A percentile compares a stretch with the other conserved stretches of the same genome.
phyloP scores from a whole-genome alignment of 23 tunicate genomes.

The Styela clava region DNA sequence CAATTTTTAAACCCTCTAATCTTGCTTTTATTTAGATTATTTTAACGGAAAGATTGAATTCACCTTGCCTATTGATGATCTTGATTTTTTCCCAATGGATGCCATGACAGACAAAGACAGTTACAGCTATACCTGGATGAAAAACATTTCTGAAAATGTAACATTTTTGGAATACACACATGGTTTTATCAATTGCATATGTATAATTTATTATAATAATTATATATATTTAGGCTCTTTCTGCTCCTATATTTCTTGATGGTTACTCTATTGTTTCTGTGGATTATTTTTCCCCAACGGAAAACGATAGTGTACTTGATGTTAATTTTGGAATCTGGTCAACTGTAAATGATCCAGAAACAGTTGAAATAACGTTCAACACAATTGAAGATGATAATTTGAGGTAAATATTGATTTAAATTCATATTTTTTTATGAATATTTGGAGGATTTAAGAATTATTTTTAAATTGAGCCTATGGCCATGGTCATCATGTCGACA shows the following conservation, averaged over 20 bases:
- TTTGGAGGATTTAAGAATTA: no score
- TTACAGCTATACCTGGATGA: neutral
- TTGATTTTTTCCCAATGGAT: neutral
- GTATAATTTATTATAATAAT: no score
- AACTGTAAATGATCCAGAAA: constrained; percentile 3
- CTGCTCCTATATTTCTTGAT: neutral
- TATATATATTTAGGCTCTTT: neutral
- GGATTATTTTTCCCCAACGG: neutral
- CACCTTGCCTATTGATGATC: neutral
- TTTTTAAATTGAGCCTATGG: no score
- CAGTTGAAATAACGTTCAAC: neutral
- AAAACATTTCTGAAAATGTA: neutral
- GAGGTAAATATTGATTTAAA: neutral
- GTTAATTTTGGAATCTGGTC: constrained; percentile 15
- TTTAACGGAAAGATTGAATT: neutral
- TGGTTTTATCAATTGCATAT: no score
- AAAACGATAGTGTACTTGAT: neutral
- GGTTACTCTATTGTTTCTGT: neutral
- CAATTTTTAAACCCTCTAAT: no score
- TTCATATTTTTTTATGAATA: no score
- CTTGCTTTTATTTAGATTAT: neutral
- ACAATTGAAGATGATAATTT: neutral
- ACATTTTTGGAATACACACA: no score
- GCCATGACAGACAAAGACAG: neutral
- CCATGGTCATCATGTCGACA: no score